Percentiles rank a stretch among this genome's conserved stretches.
Conservation (phyloP, 2,797 vertebrate genomes). For the Dromococcyx pavoninus region DNA sequence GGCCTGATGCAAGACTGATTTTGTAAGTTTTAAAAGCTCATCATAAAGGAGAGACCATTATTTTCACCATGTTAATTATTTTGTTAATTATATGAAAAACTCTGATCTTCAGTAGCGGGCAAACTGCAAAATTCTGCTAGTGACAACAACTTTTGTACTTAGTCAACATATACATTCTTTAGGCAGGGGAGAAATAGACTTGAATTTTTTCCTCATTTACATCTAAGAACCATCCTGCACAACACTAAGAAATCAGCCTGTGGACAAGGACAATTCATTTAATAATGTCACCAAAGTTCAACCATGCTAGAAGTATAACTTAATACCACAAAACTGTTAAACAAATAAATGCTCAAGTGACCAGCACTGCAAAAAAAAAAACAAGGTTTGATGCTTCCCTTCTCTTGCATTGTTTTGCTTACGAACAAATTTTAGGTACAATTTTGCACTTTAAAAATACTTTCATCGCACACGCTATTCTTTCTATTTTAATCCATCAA, state of each 20-base stretch:
- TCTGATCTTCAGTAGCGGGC: not conserved
- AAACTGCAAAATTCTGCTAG: not conserved
- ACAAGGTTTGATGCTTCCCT: not conserved
- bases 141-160: not conserved
- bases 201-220: not conserved
- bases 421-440: not conserved
- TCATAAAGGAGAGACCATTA: not conserved
- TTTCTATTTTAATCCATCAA: not conserved
- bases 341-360: not conserved
- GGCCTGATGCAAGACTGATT: not conserved
- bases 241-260: not conserved
- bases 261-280: not conserved
- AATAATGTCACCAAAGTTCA: not conserved
- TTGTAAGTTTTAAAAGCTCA: not conserved
- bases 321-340: not conserved
- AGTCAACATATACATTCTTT: not conserved
- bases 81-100: not conserved
- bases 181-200: not conserved
- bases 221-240: not conserved
- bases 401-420: not conserved
- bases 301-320: not conserved
- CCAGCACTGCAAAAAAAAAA: not conserved
- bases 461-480: fast-evolving
- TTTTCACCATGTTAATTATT: not conserved
- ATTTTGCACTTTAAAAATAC: not conserved